A percentile compares a stretch with the other conserved stretches of the same genome.
Conservation (phyloP, 2,888 invertebrate genomes). For the Drosophila antonietae region DNA sequence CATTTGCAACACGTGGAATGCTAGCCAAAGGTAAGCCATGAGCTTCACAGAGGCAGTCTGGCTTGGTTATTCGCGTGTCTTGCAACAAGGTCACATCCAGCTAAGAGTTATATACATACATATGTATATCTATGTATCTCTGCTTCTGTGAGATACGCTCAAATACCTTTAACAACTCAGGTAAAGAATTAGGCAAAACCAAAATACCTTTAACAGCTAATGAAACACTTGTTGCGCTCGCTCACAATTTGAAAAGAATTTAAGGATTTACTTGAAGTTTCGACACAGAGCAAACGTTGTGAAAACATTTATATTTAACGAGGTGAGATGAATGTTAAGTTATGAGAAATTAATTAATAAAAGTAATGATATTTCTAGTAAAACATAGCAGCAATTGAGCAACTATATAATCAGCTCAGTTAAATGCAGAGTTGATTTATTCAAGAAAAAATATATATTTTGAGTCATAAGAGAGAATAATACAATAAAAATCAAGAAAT, state of each 20-base stretch:
- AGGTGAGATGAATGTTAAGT: too few species aligned
- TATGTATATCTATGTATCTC: constrained; percentile 3
- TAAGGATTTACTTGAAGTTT: neutral
- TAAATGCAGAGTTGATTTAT: neutral
- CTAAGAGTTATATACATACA: neutral
- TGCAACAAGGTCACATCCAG: constrained; percentile 61
- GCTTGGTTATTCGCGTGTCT: constrained; percentile 40
- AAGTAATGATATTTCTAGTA: too few species aligned
- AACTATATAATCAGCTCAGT: too few species aligned
- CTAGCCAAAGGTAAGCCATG: constrained; percentile 20
- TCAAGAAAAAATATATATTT: neutral
- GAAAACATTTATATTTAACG: neutral
- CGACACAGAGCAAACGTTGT: too few species aligned
- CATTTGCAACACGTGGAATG: constrained; percentile 40
- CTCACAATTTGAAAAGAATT: neutral
- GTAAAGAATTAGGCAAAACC: neutral
- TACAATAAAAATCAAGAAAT: neutral
- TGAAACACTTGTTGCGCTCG: constrained; percentile 5
- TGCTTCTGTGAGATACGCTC: neutral
- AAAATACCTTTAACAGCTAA: neutral
- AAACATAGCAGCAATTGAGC: neutral
- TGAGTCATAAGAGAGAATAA: neutral
- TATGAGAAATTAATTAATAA: too few species aligned
- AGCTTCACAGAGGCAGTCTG: constrained; percentile 14
- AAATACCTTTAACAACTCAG: neutral